A percentile compares a stretch with the other conserved stretches of the same genome.
phyloP scores from a whole-genome alignment of 2,113 vertebrate genomes.

The Platysternon megacephalum region DNA sequence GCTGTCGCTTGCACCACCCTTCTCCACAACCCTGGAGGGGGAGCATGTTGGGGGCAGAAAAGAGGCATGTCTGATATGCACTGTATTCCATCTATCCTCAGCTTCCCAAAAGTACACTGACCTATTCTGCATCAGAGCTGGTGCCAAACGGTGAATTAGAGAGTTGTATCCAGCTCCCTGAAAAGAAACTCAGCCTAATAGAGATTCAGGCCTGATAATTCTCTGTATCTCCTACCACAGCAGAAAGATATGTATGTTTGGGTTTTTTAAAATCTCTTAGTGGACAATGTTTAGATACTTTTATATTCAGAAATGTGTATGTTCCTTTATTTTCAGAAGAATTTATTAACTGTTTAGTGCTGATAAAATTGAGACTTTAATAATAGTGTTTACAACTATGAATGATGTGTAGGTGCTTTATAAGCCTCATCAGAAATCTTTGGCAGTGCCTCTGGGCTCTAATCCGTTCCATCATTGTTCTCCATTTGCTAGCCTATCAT shows the following conservation, averaged over 20 bases:
- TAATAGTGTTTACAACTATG: not conserved
- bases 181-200: not conserved
- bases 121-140: not conserved
- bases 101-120: not conserved
- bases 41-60: not conserved
- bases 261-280: not conserved
- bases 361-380: not conserved
- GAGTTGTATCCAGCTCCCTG: rapidly evolving
- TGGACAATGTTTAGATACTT: not conserved
- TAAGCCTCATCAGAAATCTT: not conserved
- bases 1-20: not conserved
- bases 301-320: not conserved
- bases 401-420: not conserved
- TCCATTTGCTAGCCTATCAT: not conserved
- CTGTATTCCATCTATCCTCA: not conserved
- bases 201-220: not conserved
- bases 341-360: not conserved
- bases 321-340: not conserved
- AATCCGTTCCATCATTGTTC: not conserved
- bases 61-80: not conserved
- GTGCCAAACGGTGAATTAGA: not conserved
- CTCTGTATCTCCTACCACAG: not conserved
- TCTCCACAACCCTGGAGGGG: not conserved
- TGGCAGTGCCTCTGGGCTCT: not conserved
- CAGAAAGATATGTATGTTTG: not conserved